phyloP scores from a whole-genome alignment of 2,888 invertebrate species.

The Erebia epiphron region DNA sequence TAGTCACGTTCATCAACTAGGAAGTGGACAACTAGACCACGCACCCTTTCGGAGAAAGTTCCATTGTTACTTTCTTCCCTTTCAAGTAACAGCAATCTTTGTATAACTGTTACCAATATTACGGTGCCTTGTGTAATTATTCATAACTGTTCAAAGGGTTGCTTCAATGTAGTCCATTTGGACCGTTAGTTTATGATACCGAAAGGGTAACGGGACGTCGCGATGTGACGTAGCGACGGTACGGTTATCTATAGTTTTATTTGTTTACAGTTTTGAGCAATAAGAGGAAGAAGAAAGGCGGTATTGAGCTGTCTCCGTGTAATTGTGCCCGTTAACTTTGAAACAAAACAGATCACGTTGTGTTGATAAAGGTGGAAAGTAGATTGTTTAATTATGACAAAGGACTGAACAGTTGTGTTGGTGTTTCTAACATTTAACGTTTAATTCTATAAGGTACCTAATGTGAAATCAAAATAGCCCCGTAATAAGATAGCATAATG shows the following conservation, averaged over 20 bases:
- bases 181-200: conserved; percentile 63
- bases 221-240: conserved; percentile 52
- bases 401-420: neutral
- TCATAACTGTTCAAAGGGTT: conserved; percentile 71
- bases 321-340: conserved; percentile 28
- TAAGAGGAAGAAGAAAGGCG: conserved; percentile 52
- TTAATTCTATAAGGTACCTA: neutral
- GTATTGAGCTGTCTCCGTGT: conserved; percentile 23
- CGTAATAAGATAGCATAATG: too few species aligned
- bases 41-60: conserved; percentile 73
- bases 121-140: conserved; percentile 80
- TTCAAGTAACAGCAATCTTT: conserved; percentile 67
- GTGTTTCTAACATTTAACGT: neutral
- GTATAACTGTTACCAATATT: conserved; percentile 65
- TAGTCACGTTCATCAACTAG: conserved; percentile 64
- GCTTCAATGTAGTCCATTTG: conserved; percentile 70
- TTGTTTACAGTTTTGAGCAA: conserved; percentile 62
- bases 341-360: conserved; percentile 23
- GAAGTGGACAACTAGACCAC: conserved; percentile 55
- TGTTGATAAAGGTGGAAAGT: conserved; percentile 18
- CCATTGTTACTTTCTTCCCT: conserved; percentile 70
- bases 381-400: conserved; percentile 3
- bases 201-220: conserved; percentile 59
- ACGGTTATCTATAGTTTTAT: conserved; percentile 45
- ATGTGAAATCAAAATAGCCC: too few species aligned